Percentiles rank a stretch among this genome's conserved stretches.
These are phyloP conservation scores for Neopelma chrysocephalum DNA, from an alignment of 2,797 vertebrate species.

Conservation along the genomic window DNA sequence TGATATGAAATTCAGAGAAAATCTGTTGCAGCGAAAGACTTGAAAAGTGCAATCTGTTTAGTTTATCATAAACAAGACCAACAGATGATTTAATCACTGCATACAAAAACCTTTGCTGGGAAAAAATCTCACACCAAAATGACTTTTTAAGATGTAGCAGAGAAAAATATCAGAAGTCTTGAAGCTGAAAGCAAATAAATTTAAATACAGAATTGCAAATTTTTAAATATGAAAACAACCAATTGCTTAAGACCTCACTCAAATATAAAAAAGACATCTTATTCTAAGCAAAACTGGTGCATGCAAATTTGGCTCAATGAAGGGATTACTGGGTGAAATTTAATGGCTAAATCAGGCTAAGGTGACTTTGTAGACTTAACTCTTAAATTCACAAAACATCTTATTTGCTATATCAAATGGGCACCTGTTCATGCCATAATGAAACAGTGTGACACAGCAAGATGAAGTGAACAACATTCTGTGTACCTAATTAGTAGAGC, in stretches of 20 bases:
- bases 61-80: slow-evolving; percentile 44
- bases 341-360: not conserved
- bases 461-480: slow-evolving; percentile 30
- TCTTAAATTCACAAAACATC: not conserved
- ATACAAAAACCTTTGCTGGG: slow-evolving; percentile 6
- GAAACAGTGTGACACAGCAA: slow-evolving; percentile 13
- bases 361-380: not conserved
- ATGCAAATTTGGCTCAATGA: not conserved
- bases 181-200: not conserved
- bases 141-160: not conserved
- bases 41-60: slow-evolving; percentile 60
- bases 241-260: not conserved
- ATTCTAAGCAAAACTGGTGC: not conserved
- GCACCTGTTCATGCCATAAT: slow-evolving; percentile 4
- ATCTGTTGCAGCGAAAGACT: slow-evolving; percentile 12
- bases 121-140: slow-evolving; percentile 22
- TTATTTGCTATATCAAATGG: not conserved
- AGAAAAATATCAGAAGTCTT: not conserved
- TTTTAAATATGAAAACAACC: not conserved
- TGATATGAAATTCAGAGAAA: slow-evolving; percentile 1
- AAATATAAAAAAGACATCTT: not conserved
- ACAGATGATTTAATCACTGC: slow-evolving; percentile 38
- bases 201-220: not conserved
- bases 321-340: not conserved
- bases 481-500: slow-evolving; percentile 47